Percentiles rank a stretch among this genome's conserved stretches.
Conservation (phyloP, 2,797 vertebrate genomes). For the Enteromius radiatus region DNA sequence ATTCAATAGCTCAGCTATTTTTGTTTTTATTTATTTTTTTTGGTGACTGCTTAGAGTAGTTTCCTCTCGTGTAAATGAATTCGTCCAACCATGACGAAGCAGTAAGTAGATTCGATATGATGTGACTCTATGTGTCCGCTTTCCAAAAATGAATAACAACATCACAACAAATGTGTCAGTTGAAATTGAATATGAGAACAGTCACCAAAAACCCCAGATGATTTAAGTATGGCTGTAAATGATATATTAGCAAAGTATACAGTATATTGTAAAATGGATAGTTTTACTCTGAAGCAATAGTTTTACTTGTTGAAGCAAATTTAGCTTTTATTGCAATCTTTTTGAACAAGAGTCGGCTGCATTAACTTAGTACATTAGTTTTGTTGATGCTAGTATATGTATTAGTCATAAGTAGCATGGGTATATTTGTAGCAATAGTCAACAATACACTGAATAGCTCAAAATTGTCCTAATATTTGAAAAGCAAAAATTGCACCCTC, state of each 20-base stretch:
- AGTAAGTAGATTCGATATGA: conserved; percentile 4
- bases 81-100: not conserved
- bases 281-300: not conserved
- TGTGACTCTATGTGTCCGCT: not conserved
- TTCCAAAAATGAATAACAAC: not conserved
- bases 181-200: not conserved
- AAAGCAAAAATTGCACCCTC: too few relatives aligned
- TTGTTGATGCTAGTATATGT: not conserved
- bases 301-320: not conserved
- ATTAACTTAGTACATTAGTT: not conserved
- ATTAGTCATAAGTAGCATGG: too few relatives aligned
- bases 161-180: not conserved
- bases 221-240: not conserved
- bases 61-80: not conserved
- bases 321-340: not conserved
- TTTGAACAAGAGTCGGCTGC: not conserved
- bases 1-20: conserved; percentile 38
- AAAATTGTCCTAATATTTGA: too few relatives aligned
- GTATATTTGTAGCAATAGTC: too few relatives aligned
- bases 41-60: conserved; percentile 3
- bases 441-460: too few relatives aligned
- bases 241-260: not conserved
- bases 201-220: not conserved
- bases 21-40: not conserved
- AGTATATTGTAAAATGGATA: not conserved